Evolutionary conservation across 1,140 invertebrate species (phyloP).

Genomic region (Oscheius sp.): DNA sequence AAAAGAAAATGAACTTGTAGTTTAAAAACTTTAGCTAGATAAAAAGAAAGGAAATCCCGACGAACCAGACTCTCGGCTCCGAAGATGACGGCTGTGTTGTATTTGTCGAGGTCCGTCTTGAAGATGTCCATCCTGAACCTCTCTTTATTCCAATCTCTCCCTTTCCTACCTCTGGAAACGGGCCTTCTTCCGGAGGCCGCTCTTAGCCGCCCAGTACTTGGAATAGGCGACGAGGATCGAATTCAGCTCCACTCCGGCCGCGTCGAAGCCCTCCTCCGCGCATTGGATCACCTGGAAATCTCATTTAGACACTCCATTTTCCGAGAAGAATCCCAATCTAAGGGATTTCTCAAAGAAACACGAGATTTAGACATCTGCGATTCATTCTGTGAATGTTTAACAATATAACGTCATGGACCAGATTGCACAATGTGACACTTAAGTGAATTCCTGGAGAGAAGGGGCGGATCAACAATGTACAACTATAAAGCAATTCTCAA

Average conservation of each 20-base stretch:
- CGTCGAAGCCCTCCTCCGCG: constrained; percentile 45
- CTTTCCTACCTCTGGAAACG: neutral
- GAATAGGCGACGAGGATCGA: constrained; percentile 52
- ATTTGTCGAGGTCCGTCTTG: constrained; percentile 46
- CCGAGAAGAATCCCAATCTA: too few relatives aligned
- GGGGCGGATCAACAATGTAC: too few relatives aligned
- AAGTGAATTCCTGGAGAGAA: too few relatives aligned
- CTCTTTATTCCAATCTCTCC: neutral
- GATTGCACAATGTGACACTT: too few relatives aligned
- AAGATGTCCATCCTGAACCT: constrained; percentile 45
- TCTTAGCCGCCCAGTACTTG: constrained; percentile 34
- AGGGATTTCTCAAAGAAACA: too few relatives aligned
- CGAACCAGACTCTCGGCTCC: constrained; percentile 55
- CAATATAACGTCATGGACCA: too few relatives aligned
- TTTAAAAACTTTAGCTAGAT: neutral
- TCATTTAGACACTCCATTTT: too few relatives aligned
- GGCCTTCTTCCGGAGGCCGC: constrained; percentile 25
- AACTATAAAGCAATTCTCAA: too few relatives aligned
- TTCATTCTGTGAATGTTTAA: neutral
- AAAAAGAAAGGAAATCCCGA: constrained; percentile 13
- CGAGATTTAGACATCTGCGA: neutral
- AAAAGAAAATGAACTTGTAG: constrained; percentile 11
- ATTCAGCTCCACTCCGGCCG: constrained; percentile 52
- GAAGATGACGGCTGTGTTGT: constrained; percentile 52
- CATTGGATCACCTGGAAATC: constrained; percentile 50